Base-by-base conservation (phyloP, 2,113 vertebrate species). In the Pyxicephalus adspersus region DNA sequence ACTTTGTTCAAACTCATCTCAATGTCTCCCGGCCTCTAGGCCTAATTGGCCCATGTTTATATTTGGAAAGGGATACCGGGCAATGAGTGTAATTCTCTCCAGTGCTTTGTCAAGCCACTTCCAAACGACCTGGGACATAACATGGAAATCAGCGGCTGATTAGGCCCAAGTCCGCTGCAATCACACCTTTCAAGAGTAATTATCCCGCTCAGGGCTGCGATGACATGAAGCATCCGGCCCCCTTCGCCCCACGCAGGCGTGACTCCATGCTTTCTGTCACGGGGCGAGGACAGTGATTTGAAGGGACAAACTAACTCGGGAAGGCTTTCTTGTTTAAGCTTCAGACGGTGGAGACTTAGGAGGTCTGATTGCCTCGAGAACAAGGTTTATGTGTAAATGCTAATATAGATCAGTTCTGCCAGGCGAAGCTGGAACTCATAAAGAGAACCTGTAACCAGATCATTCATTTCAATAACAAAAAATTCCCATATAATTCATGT, bases 121-220 rank as follows among this genome's bases (percentile, higher is more conserved):
- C 89, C 83, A 87, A 88, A 60, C 71, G 87, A 87, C 86, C 85
- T 87, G 73, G 84, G 84, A 83, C 83, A 72, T 84, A 67, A 86
- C 83, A 82, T 87, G 80, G 84, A 89, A 91, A 92, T 91, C 90
- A 89, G 88, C 71, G 86, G 84, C 86, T 92, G 92, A 91, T 91
- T 90, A 91, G 87, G 84, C 86, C 84, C 86, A 29, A 70, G 85
- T 84, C 80, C 82, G 80, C 89, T 85, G 88, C 88, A 92, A 90
- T 92, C 90, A 91, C 90, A 92, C 92, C 89, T 92, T 90, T 93
- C 91, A 91, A 83, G 89, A 86, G 67, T 85, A 85, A 92, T 92
- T 90, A 92, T 84, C 86, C 72, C 13, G 51, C 85, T 61, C 78
- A 77, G 89, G 89, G 90, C 65, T 57, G 86, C 86, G 85, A 91